A percentile compares a stretch with the other conserved stretches of the same genome.
Conservation (phyloP, 2,113 vertebrate genomes). For the Neotragus pygmaeus region DNA sequence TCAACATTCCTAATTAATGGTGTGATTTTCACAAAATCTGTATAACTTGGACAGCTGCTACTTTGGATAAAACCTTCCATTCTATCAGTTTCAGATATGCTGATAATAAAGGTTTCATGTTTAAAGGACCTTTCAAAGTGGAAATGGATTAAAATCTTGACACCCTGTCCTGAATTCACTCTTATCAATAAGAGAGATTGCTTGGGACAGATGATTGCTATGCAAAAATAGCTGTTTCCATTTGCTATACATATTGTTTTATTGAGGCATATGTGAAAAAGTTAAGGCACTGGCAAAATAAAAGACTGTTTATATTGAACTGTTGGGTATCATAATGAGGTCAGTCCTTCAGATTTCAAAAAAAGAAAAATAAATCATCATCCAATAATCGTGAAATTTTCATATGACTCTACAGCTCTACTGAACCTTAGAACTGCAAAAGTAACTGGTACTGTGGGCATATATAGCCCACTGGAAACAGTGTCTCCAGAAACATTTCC, state of each 20-base stretch:
- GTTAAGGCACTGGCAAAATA: not conserved
- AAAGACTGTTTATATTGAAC: not conserved
- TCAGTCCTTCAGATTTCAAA: conserved; percentile 2
- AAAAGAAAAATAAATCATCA: conserved; percentile 20
- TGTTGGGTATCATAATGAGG: not conserved
- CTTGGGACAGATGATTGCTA: not conserved
- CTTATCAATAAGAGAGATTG: not conserved
- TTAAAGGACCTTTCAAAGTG: not conserved
- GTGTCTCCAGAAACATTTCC: conserved; percentile 37
- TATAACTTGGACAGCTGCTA: not conserved
- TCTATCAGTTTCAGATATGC: not conserved
- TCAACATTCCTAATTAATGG: not conserved
- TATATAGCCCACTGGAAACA: not conserved
- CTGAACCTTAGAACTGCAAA: not conserved
- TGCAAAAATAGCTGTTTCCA: not conserved
- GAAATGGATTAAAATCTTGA: not conserved
- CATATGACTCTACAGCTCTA: not conserved
- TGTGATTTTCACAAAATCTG: not conserved
- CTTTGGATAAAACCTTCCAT: not conserved
- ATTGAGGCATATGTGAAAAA: not conserved
- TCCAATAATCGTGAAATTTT: not conserved
- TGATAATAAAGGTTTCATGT: not conserved
- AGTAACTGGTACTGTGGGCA: not conserved
- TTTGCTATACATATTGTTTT: not conserved
- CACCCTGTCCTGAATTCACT: not conserved